Evolutionary conservation across 2,113 vertebrate species (phyloP).

Genomic region (Heteronetta atricapilla): DNA sequence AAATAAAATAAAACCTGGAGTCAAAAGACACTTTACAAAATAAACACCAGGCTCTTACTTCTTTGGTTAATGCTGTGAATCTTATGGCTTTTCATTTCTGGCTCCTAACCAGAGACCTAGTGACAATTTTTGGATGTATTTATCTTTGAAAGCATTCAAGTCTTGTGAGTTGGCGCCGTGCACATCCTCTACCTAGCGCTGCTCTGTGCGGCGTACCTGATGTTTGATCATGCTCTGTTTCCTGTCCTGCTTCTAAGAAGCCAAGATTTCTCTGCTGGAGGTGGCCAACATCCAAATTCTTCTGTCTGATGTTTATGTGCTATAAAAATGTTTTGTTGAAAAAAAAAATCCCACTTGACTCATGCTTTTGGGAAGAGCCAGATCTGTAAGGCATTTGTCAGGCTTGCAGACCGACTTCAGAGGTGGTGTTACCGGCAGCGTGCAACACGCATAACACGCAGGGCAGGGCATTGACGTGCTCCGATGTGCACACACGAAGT

Average conservation of each 20-base stretch:
- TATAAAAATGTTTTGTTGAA: not conserved
- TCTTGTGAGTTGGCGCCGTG: not conserved
- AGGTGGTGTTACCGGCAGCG: not conserved
- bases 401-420: not conserved
- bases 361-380: not conserved
- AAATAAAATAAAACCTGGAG: not conserved
- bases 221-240: not conserved
- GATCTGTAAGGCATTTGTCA: not conserved
- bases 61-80: not conserved
- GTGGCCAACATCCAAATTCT: not conserved
- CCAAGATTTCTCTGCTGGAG: not conserved
- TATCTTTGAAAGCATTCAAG: not conserved
- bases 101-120: not conserved
- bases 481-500: not conserved
- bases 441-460: not conserved
- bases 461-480: not conserved
- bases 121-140: not conserved
- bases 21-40: not conserved
- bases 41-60: not conserved
- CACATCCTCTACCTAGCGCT: not conserved
- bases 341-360: not conserved
- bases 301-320: not conserved
- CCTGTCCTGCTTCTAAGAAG: not conserved
- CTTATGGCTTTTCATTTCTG: not conserved
- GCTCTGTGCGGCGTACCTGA: not conserved